Conservation (phyloP, 2,797 vertebrate genomes). For the Notoglanidium macrostoma region DNA sequence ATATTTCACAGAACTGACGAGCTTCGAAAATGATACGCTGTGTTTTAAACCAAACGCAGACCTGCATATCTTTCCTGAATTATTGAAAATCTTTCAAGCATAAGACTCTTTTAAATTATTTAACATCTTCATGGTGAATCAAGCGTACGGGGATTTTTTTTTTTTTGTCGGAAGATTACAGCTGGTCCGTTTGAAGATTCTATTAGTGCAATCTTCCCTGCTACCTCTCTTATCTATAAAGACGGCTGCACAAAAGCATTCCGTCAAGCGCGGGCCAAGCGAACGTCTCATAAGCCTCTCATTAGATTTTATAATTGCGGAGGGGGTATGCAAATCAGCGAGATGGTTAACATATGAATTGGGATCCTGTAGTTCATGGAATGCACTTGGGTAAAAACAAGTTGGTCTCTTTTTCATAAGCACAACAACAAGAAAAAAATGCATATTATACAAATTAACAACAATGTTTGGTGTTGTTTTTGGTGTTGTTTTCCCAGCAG, state of each 20-base stretch:
- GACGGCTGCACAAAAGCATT: conserved; percentile 65
- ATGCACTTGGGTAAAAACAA: conserved; percentile 59
- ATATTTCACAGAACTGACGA: neutral
- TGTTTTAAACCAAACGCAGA: neutral
- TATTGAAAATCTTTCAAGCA: neutral
- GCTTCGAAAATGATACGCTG: neutral
- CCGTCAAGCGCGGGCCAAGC: conserved; percentile 50
- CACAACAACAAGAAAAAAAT: conserved; percentile 43
- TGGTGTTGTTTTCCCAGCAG: conserved; percentile 8
- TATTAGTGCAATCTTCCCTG: conserved; percentile 51
- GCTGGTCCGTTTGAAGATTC: conserved; percentile 11
- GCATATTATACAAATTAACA: conserved; percentile 23
- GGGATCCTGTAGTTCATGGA: conserved; percentile 63
- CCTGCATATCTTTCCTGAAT: conserved; percentile 7
- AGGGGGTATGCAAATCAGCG: conserved; percentile 74
- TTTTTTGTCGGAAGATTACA: conserved; percentile 15
- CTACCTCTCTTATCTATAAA: conserved; percentile 55
- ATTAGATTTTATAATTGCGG: conserved; percentile 76
- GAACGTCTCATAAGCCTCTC: conserved; percentile 70
- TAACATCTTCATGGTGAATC: conserved; percentile 24
- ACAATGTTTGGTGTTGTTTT: conserved; percentile 45
- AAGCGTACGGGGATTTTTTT: conserved; percentile 46
- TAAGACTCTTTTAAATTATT: conserved; percentile 26
- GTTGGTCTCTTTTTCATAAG: conserved; percentile 55
- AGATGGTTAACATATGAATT: conserved; percentile 75